These are phyloP conservation scores for Ophion ventricosus DNA, from an alignment of 2,888 invertebrate species.

Conservation along the genomic window DNA sequence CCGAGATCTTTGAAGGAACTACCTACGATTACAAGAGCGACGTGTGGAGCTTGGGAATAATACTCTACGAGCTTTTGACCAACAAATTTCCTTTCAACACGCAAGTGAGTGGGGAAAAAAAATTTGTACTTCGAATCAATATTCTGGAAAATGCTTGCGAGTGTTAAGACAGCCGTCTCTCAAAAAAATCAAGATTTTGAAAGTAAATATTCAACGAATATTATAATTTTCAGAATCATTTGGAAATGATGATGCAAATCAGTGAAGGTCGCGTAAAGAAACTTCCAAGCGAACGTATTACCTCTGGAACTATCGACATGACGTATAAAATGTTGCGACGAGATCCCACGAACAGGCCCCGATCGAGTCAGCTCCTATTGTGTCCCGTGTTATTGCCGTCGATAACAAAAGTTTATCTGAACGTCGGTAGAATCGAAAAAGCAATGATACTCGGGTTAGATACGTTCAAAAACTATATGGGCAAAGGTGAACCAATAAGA, in stretches of 20 bases:
- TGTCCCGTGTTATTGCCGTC: conserved; percentile 70
- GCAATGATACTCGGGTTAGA: conserved; percentile 60
- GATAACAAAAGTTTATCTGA: conserved; percentile 60
- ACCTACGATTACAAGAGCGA: conserved; percentile 92
- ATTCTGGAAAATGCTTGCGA: too few species aligned
- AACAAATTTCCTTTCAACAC: conserved; percentile 76
- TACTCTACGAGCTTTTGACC: conserved; percentile 89
- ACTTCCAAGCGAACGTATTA: conserved; percentile 54
- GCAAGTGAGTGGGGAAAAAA: conserved; percentile 30
- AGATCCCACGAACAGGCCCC: conserved; percentile 73
- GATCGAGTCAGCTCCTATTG: conserved; percentile 74
- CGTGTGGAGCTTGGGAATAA: conserved; percentile 94
- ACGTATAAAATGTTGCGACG: conserved; percentile 78
- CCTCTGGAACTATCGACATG: conserved; percentile 70
- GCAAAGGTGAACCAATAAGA: neutral
- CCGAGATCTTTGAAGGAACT: conserved; percentile 91
- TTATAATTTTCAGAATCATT: conserved; percentile 48
- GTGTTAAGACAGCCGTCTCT: too few species aligned
- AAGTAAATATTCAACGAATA: neutral
- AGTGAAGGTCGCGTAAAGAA: conserved; percentile 47
- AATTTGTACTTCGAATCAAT: neutral
- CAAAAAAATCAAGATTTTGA: neutral
- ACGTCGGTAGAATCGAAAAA: conserved; percentile 59
- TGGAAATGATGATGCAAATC: conserved; percentile 62
- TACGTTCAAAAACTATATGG: conserved; percentile 41